phyloP scores from a whole-genome alignment of 2,113 vertebrate species.

The Seriola rivoliana region DNA sequence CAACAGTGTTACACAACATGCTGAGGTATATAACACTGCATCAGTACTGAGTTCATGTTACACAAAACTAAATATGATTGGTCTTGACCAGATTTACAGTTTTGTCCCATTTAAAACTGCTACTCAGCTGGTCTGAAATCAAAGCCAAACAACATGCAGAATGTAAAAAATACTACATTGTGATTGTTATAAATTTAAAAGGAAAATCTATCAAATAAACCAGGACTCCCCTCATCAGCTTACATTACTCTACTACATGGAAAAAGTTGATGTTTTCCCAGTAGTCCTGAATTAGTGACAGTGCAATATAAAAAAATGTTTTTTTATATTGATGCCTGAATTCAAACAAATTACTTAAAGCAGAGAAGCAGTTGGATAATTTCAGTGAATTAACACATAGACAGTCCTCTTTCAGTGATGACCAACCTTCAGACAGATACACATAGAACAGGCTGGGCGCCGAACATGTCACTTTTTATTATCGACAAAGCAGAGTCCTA shows the following conservation, averaged over 20 bases:
- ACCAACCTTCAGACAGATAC: slow-evolving; percentile 48
- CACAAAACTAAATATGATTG: slow-evolving; percentile 19
- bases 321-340: no score
- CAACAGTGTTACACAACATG: slow-evolving; percentile 23
- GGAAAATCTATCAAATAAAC: background rate
- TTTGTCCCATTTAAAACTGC: background rate
- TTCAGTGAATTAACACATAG: slow-evolving; percentile 16
- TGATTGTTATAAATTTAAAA: no score
- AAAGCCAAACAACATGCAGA: no score
- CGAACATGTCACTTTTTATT: slow-evolving; percentile 73
- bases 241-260: background rate
- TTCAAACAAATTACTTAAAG: background rate
- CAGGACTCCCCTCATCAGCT: no score
- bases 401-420: slow-evolving; percentile 1
- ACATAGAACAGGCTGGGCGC: slow-evolving; percentile 42
- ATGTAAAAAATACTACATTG: background rate
- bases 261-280: background rate
- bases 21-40: background rate
- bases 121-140: background rate
- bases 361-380: background rate
- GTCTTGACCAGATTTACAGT: slow-evolving; percentile 7
- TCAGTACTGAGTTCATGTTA: background rate
- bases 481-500: slow-evolving; percentile 36
- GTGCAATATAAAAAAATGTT: no score
- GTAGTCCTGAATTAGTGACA: background rate